Evolutionary conservation across 2,888 invertebrate genomes (phyloP), one percentile per base, ranked within the genome.

Genomic region (Cheilosia urbana): DNA sequence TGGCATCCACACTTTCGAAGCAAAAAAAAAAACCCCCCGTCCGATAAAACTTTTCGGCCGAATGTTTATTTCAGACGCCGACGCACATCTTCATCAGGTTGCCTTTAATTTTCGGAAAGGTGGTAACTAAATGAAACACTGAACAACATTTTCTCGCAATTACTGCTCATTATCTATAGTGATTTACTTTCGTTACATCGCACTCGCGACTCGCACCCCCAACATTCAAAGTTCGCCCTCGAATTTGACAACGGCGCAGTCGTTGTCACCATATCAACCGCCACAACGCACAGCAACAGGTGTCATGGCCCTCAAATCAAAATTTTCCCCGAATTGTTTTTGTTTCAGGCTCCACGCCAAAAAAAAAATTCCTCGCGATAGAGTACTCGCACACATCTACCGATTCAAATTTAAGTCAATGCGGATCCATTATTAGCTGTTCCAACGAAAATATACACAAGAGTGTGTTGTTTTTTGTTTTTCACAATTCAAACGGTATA

Each of bases 211-310:
- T 6, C 4, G 1, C 4, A 37, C 13, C 37, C 37, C 37, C 13
- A 13, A 37, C 37, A 37, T 4, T 37, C 13, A 37, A 37, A 37
- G 11, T 13, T 37, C 37, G 1, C 4, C 13, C 37, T 37, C 37
- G 37, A 37, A 13, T 37, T 37, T 13, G 13, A 13, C 4, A 37
- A 37, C 17, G 49, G 58, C 34, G 47, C 13, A n/a, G 15, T 37
- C 3, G 13, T 37, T 37, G 37, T 37, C 45, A 42, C 6, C 17
- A 9, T 17, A 62, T 11, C 42, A 27, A 42, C 45, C 30, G 42
- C n/a, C 24, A 17, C 40, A 71, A 51, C 27, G 40, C 60, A 47
- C 60, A 27, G 42, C 72, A 63, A 73, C 73, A 73, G 73, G 73
- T 73, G 73, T 47, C 63, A 73, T 45, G 42, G 21, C 45, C 63